Base-by-base conservation (phyloP, 2,797 vertebrate genomes). In the Pseudomugil gertrudae region DNA sequence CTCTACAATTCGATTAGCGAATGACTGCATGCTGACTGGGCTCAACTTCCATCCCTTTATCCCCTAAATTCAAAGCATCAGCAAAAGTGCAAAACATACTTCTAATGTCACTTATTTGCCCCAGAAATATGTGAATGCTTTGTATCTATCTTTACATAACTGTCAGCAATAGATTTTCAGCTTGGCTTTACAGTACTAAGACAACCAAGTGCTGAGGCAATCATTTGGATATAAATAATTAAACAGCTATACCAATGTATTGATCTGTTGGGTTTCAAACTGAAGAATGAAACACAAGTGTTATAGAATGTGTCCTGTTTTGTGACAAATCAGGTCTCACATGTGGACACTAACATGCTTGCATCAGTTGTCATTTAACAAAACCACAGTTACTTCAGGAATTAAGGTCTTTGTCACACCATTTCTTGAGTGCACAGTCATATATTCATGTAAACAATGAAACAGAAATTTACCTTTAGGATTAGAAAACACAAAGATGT, bases 191-290 rank as follows among this genome's bases (percentile, higher is more conserved):
- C 66, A 67, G 61, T 43, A 57, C 57, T 14, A 19, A 51, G 53
- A 63, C 55, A 76, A 69, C 66, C 40, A 64, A 74, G 70, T 64
- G 35, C 72, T 72, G 23, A 52, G 63, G 63, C 66, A 78, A 78
- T 82, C 74, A 72, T 69, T 76, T 77, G 53, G 69, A 71, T 50
- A 74, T 84, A 64, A 87, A 91, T 84, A 69, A 84, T 86, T 63
- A 9, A 66, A 61, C 51, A 27, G 50, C 63, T 78, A 33, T 51
- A 66, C 58, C 57, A 61, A 17, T 14, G 27, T 57, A 61, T 72
- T 47, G 53, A 63, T 62, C 35, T 50, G 57, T 10, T 36, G 29
- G 27, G 67, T 51, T 73, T 73, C 51, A 50, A 33, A 23, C 53
- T 54, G 11, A 56, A 64, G 27, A 58, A 21, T 53, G 53, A 66